Percentiles rank a stretch among this genome's conserved stretches.
Conservation (phyloP, 2,113 vertebrate species). For the Petromus typicus region DNA sequence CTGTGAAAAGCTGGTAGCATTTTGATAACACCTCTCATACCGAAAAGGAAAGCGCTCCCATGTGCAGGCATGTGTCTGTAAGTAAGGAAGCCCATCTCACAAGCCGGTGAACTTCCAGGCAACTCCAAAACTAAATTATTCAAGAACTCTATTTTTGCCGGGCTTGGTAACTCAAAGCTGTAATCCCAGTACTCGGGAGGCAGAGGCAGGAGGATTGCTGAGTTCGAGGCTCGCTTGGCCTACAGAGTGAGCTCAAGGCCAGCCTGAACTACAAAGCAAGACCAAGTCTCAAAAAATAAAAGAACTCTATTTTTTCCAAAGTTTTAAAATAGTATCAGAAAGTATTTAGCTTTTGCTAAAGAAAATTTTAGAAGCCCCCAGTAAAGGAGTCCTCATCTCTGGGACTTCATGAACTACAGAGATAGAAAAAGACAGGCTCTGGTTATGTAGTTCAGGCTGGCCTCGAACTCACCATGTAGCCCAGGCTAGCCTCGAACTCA, state of each 20-base stretch:
- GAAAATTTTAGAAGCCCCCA: conserved; percentile 6
- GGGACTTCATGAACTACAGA: background rate
- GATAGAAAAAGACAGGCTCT: background rate
- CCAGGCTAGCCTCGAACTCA: no score
- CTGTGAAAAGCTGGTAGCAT: background rate
- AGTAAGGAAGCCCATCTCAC: background rate
- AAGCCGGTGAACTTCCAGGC: background rate
- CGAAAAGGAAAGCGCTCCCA: background rate
- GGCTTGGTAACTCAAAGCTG: no score
- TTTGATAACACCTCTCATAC: background rate
- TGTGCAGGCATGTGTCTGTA: background rate
- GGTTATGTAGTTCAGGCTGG: background rate
- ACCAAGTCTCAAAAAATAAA: no score
- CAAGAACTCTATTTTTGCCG: background rate
- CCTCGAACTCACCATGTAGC: background rate
- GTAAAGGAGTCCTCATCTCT: background rate
- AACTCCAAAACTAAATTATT: background rate
- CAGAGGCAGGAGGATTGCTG: no score
- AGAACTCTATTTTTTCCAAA: background rate
- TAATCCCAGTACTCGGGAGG: no score
- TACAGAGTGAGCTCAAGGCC: no score
- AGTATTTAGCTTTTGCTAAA: background rate
- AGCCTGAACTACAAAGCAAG: no score
- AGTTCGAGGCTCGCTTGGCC: no score
- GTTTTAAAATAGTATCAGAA: conserved; percentile 29